Percentiles rank a stretch among this genome's conserved stretches.
Conservation (phyloP, 2,888 invertebrate genomes). For the Meloe dianella region DNA sequence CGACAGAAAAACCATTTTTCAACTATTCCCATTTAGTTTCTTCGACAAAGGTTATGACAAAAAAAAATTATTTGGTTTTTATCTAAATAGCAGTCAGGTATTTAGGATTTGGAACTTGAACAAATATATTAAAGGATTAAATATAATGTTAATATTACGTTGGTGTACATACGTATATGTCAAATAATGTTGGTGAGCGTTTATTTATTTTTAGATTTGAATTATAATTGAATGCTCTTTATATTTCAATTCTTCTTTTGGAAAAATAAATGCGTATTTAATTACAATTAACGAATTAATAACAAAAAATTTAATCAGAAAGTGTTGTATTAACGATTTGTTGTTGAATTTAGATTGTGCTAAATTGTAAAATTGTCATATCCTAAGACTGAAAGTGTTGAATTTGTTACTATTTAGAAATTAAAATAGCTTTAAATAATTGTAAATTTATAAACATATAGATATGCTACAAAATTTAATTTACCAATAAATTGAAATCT, state of each 20-base stretch:
- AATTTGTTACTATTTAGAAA: conserved; percentile 31
- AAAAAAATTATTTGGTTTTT: neutral
- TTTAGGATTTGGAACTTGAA: neutral
- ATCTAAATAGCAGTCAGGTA: neutral
- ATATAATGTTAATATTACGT: neutral
- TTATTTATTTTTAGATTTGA: neutral
- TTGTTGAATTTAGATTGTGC: conserved; percentile 26
- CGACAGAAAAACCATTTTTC: neutral
- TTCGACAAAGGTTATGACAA: neutral
- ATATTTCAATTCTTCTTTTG: neutral
- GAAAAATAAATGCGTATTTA: neutral
- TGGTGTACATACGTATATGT: neutral
- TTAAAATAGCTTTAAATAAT: conserved; percentile 27
- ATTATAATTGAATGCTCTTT: too few species aligned
- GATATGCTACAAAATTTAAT: conserved; percentile 16
- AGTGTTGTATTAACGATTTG: conserved; percentile 9
- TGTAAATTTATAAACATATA: conserved; percentile 26
- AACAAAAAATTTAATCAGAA: conserved; percentile 14
- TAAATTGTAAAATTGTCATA: conserved; percentile 35
- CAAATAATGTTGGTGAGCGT: neutral
- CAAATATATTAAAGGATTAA: neutral
- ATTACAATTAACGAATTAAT: conserved; percentile 20
- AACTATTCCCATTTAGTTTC: neutral
- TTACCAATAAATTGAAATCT: conserved; percentile 21
- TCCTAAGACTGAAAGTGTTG: conserved; percentile 41